Evolutionary conservation across 2,888 invertebrate genomes (phyloP).

Genomic region (Callimorpha dominula): DNA sequence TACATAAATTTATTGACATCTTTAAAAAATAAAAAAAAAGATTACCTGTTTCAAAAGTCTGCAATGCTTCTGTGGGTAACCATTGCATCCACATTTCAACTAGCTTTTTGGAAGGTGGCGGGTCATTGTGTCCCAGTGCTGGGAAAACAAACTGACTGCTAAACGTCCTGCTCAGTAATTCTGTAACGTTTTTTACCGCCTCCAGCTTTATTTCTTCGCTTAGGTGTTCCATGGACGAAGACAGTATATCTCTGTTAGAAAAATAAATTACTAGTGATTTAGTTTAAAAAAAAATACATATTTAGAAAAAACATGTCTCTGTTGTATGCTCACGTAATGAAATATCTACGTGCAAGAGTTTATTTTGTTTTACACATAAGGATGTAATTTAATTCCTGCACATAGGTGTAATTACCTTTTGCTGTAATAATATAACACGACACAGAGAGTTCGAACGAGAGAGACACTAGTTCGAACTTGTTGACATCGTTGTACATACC

Average conservation of each 20-base stretch:
- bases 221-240: slow-evolving; percentile 90
- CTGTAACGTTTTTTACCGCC: slow-evolving; percentile 93
- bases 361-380: no score
- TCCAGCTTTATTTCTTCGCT: slow-evolving; percentile 90
- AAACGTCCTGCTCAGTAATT: slow-evolving; percentile 93
- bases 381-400: no score
- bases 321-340: no score
- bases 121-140: slow-evolving; percentile 96
- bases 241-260: slow-evolving; percentile 92
- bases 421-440: no score
- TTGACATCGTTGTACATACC: slow-evolving; percentile 85
- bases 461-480: background rate
- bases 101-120: slow-evolving; percentile 88
- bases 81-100: slow-evolving; percentile 94
- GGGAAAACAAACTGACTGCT: slow-evolving; percentile 96
- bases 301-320: background rate
- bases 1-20: background rate
- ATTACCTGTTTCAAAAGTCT: slow-evolving; percentile 93
- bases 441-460: background rate
- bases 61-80: slow-evolving; percentile 93
- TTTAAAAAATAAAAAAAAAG: background rate
- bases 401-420: no score
- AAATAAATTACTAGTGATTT: background rate
- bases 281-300: background rate
- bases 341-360: no score